Percentiles rank a stretch among this genome's conserved stretches.
phyloP scores from a whole-genome alignment of 2,888 invertebrate species.

The Dicranocentrus wangi region DNA sequence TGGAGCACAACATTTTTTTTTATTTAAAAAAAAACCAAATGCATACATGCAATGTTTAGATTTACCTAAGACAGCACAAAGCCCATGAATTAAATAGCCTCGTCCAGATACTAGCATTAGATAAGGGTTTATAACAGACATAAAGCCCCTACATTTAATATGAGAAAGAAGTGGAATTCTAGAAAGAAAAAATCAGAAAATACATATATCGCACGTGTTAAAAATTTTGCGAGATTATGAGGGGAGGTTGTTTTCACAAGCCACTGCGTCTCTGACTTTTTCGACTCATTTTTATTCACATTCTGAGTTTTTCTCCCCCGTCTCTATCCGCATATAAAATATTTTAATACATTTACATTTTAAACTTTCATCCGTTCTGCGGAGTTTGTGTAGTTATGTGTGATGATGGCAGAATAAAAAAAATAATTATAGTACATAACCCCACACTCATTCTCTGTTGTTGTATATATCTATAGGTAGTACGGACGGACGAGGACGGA shows the following conservation, averaged over 20 bases:
- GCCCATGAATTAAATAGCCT: conserved; percentile 40
- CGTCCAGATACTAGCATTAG: conserved; percentile 13
- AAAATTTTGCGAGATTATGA: conserved; percentile 25
- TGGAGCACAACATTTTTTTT: conserved; percentile 43
- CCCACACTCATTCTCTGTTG: too few species aligned
- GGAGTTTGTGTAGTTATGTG: too few species aligned
- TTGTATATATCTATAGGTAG: too few species aligned
- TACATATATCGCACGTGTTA: conserved; percentile 38
- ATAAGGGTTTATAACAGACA: conserved; percentile 29
- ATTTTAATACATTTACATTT: not conserved
- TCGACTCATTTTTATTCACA: too few species aligned
- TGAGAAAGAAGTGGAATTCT: not conserved
- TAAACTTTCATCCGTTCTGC: too few species aligned
- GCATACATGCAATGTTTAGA: not conserved
- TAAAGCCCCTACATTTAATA: not conserved
- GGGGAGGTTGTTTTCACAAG: conserved; percentile 46
- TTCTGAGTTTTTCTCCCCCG: too few species aligned
- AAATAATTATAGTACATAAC: too few species aligned
- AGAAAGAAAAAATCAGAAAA: not conserved
- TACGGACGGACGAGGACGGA: too few species aligned
- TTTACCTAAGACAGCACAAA: conserved; percentile 5
- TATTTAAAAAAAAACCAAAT: conserved; percentile 1
- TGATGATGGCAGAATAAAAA: too few species aligned
- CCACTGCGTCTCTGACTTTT: conserved; percentile 28
- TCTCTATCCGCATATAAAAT: not conserved